These are phyloP conservation scores for Drosophila ustulata DNA, from an alignment of 2,888 invertebrate species.

Conservation along the genomic window DNA sequence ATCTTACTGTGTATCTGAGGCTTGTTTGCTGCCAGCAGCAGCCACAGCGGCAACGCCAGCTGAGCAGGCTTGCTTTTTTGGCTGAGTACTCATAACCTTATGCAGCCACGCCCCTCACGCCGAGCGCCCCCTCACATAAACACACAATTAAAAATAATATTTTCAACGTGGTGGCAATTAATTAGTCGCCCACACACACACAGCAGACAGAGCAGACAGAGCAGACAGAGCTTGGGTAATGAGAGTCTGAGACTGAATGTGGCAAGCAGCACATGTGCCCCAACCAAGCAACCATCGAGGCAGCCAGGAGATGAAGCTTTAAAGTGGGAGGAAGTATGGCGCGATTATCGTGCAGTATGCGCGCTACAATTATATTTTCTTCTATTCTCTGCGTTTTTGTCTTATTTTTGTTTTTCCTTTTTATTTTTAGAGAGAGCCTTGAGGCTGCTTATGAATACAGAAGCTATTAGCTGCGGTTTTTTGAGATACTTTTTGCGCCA, in stretches of 20 bases:
- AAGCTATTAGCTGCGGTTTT: conserved; percentile 43
- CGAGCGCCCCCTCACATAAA: conserved; percentile 64
- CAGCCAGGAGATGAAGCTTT: conserved; percentile 7
- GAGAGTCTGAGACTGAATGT: conserved; percentile 21
- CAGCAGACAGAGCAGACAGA: conserved; percentile 27
- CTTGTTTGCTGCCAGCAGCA: conserved; percentile 52
- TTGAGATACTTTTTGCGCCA: background rate
- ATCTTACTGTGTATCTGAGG: conserved; percentile 39
- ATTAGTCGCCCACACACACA: conserved; percentile 69
- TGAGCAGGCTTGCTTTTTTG: conserved; percentile 35
- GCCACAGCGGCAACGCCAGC: conserved; percentile 29
- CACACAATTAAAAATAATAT: conserved; percentile 83
- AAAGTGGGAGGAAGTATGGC: background rate
- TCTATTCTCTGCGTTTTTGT: background rate
- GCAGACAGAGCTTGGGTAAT: conserved; percentile 1
- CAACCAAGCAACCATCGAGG: background rate
- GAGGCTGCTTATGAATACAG: conserved; percentile 27
- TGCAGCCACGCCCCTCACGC: conserved; percentile 9
- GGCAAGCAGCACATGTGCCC: conserved; percentile 42
- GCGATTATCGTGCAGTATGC: conserved; percentile 35
- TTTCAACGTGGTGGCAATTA: conserved; percentile 83
- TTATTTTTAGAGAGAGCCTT: conserved; percentile 1
- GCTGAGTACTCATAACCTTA: conserved; percentile 21
- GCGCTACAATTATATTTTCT: conserved; percentile 15
- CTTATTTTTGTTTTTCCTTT: conserved; percentile 5